Percentiles rank a stretch among this genome's conserved stretches.
Conservation (phyloP, 2,797 vertebrate species). For the Gambusia yucatana region DNA sequence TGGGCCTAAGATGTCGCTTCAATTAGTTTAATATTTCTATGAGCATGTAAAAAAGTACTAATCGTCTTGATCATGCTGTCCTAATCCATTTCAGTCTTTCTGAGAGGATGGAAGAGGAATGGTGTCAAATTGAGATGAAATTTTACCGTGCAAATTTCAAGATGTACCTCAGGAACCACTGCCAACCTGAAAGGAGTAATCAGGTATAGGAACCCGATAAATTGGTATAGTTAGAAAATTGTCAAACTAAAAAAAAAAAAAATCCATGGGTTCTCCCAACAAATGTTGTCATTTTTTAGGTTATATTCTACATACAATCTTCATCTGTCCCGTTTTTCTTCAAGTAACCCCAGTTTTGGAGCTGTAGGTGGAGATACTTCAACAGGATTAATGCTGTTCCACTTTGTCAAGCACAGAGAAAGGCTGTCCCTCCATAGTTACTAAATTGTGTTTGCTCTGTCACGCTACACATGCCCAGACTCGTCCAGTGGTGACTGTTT, state of each 20-base stretch:
- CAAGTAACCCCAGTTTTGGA: neutral
- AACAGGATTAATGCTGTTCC: conserved; percentile 7
- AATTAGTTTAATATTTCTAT: neutral
- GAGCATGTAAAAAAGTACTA: neutral
- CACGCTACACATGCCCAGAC: conserved; percentile 47
- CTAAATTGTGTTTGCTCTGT: conserved; percentile 12
- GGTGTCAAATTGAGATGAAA: neutral
- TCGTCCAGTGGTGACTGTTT: conserved; percentile 21
- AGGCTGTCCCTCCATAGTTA: conserved; percentile 1
- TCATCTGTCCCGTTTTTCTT: neutral
- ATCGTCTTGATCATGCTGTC: neutral
- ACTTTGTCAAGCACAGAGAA: conserved; percentile 9
- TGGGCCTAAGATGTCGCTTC: neutral
- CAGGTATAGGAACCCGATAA: neutral
- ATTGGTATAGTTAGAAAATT: neutral
- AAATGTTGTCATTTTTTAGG: neutral
- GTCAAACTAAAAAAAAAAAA: neutral
- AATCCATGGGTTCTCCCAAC: neutral
- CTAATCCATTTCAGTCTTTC: neutral
- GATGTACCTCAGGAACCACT: neutral
- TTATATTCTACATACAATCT: neutral
- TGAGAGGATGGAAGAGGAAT: neutral
- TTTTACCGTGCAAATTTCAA: neutral
- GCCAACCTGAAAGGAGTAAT: neutral
- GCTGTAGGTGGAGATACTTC: conserved; percentile 13